phyloP scores from a whole-genome alignment of 1,140 invertebrate species.

The Eciton burchellii region DNA sequence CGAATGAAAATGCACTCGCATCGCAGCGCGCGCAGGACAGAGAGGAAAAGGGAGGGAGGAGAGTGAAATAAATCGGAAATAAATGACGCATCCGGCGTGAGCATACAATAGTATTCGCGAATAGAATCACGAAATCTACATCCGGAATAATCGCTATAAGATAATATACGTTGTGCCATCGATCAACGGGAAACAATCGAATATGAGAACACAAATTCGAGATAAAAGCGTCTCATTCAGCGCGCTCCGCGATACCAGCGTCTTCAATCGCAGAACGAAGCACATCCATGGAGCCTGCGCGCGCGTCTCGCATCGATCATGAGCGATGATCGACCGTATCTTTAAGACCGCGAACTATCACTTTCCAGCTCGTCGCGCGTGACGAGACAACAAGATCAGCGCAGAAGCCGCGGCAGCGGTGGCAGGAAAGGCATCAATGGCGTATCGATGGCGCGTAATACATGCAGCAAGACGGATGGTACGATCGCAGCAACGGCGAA shows the following conservation, averaged over 20 bases:
- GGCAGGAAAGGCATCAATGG: slow-evolving; percentile 22
- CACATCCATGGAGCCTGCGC: slow-evolving; percentile 6
- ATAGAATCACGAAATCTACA: slow-evolving; percentile 11
- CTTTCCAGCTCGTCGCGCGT: slow-evolving; percentile 81
- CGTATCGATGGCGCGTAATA: slow-evolving; percentile 28
- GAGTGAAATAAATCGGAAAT: slow-evolving; percentile 1
- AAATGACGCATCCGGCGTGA: neutral
- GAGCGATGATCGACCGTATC: slow-evolving; percentile 36
- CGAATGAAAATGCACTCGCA: neutral
- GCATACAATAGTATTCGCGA: slow-evolving; percentile 5
- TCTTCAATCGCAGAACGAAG: slow-evolving; percentile 38
- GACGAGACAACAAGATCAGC: slow-evolving; percentile 72
- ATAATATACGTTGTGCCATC: neutral
- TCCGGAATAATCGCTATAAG: neutral
- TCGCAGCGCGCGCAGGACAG: neutral
- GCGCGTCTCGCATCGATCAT: slow-evolving; percentile 47
- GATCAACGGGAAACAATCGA: slow-evolving; percentile 8
- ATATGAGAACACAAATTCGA: neutral
- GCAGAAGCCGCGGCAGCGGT: neutral
- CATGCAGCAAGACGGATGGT: slow-evolving; percentile 34
- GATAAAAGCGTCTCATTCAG: slow-evolving; percentile 22
- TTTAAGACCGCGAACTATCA: slow-evolving; percentile 73
- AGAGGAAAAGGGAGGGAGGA: slow-evolving; percentile 2
- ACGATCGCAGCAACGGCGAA: slow-evolving; percentile 13
- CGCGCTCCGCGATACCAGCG: slow-evolving; percentile 17